Evolutionary conservation across 2,888 invertebrate genomes (phyloP).

Genomic region (Rhagium mordax): DNA sequence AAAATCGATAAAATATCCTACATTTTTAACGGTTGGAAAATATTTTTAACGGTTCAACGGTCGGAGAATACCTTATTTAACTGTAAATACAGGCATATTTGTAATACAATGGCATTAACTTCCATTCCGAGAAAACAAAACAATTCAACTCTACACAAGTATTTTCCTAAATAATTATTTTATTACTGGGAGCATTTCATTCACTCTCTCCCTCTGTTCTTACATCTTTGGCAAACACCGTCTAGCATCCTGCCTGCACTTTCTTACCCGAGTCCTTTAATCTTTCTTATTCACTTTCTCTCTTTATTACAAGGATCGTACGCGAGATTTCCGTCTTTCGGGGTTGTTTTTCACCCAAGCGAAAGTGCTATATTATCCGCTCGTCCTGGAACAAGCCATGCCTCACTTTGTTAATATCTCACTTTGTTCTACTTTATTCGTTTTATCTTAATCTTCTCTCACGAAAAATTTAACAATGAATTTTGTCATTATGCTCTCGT

Average conservation of each 20-base stretch:
- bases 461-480: conserved; percentile 50
- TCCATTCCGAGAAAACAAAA: not conserved
- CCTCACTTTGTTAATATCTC: conserved; percentile 68
- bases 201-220: conserved; percentile 5
- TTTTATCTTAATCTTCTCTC: conserved; percentile 65
- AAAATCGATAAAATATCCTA: too few species aligned
- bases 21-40: too few species aligned
- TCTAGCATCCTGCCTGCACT: conserved; percentile 5
- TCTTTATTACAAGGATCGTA: conserved; percentile 60
- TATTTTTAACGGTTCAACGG: too few species aligned
- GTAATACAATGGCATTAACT: too few species aligned
- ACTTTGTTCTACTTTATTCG: conserved; percentile 68
- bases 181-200: not conserved
- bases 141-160: not conserved
- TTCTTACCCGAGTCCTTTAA: conserved; percentile 65
- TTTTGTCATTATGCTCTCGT: conserved; percentile 35
- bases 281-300: conserved; percentile 78
- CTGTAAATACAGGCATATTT: too few species aligned
- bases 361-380: conserved; percentile 65
- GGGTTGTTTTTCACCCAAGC: conserved; percentile 39
- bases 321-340: conserved; percentile 39
- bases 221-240: conserved; percentile 13
- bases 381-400: conserved; percentile 66
- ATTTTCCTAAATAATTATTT: conserved; percentile 16
- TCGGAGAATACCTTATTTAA: too few species aligned